Base-by-base conservation (phyloP, 2,113 vertebrate species). In the Onychorhynchus coronatus region DNA sequence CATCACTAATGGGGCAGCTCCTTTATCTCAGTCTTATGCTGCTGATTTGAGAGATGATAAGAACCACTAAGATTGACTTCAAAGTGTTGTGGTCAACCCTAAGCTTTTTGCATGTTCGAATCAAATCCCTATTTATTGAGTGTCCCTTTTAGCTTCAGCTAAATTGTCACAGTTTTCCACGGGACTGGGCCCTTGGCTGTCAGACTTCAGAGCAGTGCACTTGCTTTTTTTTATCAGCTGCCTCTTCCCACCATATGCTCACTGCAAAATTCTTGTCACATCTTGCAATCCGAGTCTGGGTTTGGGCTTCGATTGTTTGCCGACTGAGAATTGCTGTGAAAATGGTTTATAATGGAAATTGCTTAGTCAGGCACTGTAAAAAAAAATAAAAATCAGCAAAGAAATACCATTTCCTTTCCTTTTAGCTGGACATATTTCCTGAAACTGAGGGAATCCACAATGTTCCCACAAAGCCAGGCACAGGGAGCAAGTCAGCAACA, bases 241-340 rank as follows among this genome's bases (percentile, higher is more conserved):
- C 42, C 55, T 94, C 88, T 94, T 86, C 72, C 83, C 52, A 89
- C 85, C 68, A 52, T 61, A 31, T 52, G 55, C 72, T 91, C 87
- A 30, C 70, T 81, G 9, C 6, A 46, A 74, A 92, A 94, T 96
- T 94, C 73, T 3, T 42, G 62, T 94, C 92, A 92, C 95, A 94
- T 82, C 81, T 80, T 44, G 88, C 65, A 77, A 5, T 74, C 2
- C 0, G 89, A 91, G 72, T 33, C 83, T 46, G n/a, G 24, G 70
- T 78, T 67, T 89, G 83, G 74, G 83, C 73, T 93, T 72, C 21
- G 24, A 84, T 91, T 97, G 95, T 95, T 96, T 94, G 91, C 95
- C 85, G 78, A 92, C 93, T 78, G 80, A 84, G 88, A 92, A 75
- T 25, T 85, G 86, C 88, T 91, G 70, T 68, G 90, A 89, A 68